phyloP scores from a whole-genome alignment of 2,888 invertebrate genomes.

The Lasioglossum leucozonium region DNA sequence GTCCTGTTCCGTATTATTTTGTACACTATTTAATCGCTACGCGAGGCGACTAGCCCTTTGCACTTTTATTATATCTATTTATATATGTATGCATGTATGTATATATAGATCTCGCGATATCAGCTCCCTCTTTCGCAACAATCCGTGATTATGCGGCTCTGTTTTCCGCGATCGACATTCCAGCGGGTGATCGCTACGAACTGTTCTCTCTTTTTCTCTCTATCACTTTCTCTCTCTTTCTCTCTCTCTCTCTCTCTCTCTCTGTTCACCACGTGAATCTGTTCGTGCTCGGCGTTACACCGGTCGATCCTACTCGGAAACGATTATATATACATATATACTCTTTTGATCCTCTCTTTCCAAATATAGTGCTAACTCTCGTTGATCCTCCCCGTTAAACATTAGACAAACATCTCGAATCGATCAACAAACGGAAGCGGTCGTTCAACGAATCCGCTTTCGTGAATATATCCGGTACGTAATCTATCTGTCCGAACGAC shows the following conservation, averaged over 20 bases:
- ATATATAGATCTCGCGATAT: slow-evolving; percentile 11
- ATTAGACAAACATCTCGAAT: background rate
- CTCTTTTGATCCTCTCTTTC: background rate
- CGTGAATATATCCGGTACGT: background rate
- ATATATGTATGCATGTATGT: background rate
- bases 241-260: too few species aligned
- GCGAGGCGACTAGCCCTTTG: slow-evolving; percentile 62
- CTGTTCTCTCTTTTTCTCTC: background rate
- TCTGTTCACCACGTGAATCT: background rate
- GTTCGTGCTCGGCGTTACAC: background rate
- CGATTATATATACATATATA: background rate
- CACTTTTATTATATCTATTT: slow-evolving; percentile 29
- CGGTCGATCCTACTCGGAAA: slow-evolving; percentile 2
- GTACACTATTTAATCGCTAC: slow-evolving; percentile 41
- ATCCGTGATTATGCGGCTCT: slow-evolving; percentile 1
- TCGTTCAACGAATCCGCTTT: slow-evolving; percentile 11
- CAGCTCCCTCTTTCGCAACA: slow-evolving; percentile 1
- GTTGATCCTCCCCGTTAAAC: background rate
- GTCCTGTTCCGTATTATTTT: slow-evolving; percentile 20
- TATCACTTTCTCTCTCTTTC: background rate
- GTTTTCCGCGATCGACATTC: background rate
- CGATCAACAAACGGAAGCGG: slow-evolving; percentile 12
- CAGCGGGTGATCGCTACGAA: background rate
- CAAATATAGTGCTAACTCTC: background rate
- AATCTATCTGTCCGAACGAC: background rate